phyloP scores from a whole-genome alignment of 2,113 vertebrate genomes.

The Naja naja region DNA sequence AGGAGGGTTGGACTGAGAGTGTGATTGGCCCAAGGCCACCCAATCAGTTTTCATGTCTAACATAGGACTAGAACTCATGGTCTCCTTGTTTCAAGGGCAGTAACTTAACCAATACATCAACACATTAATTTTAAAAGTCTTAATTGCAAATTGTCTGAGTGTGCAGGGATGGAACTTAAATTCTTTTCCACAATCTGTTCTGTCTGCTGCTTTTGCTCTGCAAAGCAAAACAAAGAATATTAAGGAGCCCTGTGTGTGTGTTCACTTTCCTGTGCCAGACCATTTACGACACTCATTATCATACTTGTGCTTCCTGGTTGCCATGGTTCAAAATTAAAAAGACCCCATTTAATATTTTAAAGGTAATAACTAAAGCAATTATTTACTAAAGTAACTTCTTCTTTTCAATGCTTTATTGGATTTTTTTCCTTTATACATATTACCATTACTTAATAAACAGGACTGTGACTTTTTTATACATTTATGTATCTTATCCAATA shows the following conservation, averaged over 20 bases:
- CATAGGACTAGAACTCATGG: not conserved
- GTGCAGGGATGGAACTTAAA: not conserved
- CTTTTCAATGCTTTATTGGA: no score
- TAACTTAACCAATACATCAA: not conserved
- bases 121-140: not conserved
- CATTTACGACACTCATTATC: not conserved
- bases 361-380: not conserved
- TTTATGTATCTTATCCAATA: no score
- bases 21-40: not conserved
- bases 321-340: not conserved
- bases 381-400: not conserved
- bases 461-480: no score
- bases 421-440: no score
- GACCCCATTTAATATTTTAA: not conserved
- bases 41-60: not conserved
- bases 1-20: not conserved
- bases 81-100: not conserved
- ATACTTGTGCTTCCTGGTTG: not conserved
- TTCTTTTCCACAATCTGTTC: not conserved
- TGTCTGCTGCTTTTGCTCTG: not conserved
- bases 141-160: not conserved
- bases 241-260: not conserved
- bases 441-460: no score
- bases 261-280: not conserved
- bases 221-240: not conserved